Evolutionary conservation across 2,888 invertebrate genomes (phyloP), one percentile per base, ranked within the genome.

Genomic region (Pyrrhosoma nymphula): DNA sequence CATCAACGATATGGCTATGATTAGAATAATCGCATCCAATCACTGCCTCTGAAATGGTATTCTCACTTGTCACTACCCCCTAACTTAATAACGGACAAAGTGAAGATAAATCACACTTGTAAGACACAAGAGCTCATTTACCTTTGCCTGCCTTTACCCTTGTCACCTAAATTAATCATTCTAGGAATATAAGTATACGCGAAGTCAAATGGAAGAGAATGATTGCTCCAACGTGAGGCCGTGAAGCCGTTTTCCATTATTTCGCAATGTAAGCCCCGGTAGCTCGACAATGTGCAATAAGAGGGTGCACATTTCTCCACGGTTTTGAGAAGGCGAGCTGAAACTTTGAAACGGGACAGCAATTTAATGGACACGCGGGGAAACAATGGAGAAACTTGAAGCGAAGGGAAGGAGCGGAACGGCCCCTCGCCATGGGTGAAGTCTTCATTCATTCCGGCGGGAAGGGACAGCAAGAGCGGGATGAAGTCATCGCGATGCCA

Each of bases 381-480:
- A 89, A 89, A 89, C 89, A 89, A 89, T 89, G 89, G 89, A n/a
- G 56, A n/a, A 47, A 89, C 56, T 89, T 35, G n/a, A 47, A 14
- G 56, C 55, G 47, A 16, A 23, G 56, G 56, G 89, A 82, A 82
- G 12, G 14, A 88, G 88, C 39, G 14, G 56, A 89, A 47, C 20
- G 23, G 6, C 10, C n/a, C 55, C 20, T 89, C 88, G 47, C 88
- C n/a, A 4, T 3, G 35, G 30, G 30, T 26, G 30, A 35, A 26
- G 89, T 26, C n/a, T 89, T 23, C 89, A 89, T 89, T 89, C 55
- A 47, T 56, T 55, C 20, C 89, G 26, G 30, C 35, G 26, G 26
- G n/a, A 69, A n/a, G 69, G 26, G 56, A 55, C 26, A 26, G 26
- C 55, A 26, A 55, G 47, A 26, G 89, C 47, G 89, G 23, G 60